Evolutionary conservation across 2,888 invertebrate species (phyloP).

Genomic region (Anaspis maculata): DNA sequence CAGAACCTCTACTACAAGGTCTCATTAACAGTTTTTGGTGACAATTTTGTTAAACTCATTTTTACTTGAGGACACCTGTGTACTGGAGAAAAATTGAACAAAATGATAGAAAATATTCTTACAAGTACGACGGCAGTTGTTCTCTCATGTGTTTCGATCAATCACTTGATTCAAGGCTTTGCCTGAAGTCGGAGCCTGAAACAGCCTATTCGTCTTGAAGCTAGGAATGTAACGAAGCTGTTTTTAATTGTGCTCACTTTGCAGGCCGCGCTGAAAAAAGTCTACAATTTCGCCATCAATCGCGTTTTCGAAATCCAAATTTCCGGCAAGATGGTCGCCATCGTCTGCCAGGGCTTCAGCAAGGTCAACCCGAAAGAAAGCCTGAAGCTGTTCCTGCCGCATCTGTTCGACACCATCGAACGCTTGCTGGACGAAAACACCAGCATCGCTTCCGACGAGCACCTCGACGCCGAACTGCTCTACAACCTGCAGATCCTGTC

Average conservation of each 20-base stretch:
- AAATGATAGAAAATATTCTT: too few species aligned
- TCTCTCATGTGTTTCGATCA: too few species aligned
- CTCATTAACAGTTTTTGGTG: too few species aligned
- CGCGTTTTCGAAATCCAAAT: slow-evolving; percentile 77
- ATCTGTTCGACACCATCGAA: slow-evolving; percentile 58
- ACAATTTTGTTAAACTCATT: too few species aligned
- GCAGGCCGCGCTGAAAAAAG: slow-evolving; percentile 61
- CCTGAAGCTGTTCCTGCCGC: slow-evolving; percentile 63
- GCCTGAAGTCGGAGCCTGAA: too few species aligned
- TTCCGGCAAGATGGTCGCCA: slow-evolving; percentile 71
- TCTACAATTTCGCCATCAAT: slow-evolving; percentile 64
- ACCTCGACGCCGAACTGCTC: slow-evolving; percentile 66
- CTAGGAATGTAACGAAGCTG: too few species aligned
- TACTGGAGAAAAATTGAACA: too few species aligned
- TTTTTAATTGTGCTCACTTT: slow-evolving; percentile 14
- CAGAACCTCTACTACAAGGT: too few species aligned
- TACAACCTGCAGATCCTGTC: slow-evolving; percentile 69
- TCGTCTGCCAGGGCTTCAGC: slow-evolving; percentile 59
- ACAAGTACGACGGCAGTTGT: too few species aligned
- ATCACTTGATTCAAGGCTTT: too few species aligned
- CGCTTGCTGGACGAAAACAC: slow-evolving; percentile 55
- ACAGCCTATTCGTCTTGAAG: too few species aligned
- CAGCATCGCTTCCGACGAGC: slow-evolving; percentile 63
- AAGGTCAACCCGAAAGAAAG: slow-evolving; percentile 61
- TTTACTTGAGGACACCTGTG: too few species aligned